A percentile compares a stretch with the other conserved stretches of the same genome.
phyloP scores from a whole-genome alignment of 2,797 vertebrate species.

The Rhinichthys osculus region DNA sequence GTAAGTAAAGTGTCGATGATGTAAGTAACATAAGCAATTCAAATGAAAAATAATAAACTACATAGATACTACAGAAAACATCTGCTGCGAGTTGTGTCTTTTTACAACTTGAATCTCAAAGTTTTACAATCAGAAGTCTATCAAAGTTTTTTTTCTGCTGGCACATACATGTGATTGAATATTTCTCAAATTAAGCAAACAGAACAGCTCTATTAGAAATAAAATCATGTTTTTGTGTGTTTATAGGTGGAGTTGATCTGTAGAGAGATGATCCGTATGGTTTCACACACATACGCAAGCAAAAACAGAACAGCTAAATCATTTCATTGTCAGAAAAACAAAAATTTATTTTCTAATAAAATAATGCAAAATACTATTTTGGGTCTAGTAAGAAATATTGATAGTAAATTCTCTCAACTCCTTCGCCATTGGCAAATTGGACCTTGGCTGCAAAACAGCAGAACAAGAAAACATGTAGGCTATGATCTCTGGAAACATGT shows the following conservation, averaged over 20 bases:
- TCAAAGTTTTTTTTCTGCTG: background rate
- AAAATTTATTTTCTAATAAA: background rate
- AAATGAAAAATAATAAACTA: background rate
- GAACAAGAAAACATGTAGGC: background rate
- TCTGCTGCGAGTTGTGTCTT: background rate
- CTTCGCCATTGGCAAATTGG: background rate
- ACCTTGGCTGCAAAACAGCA: background rate
- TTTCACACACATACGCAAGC: background rate
- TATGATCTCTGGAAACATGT: too few relatives aligned
- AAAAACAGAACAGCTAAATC: background rate
- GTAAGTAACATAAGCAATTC: constrained; percentile 10
- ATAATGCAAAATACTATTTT: background rate
- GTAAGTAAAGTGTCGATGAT: background rate
- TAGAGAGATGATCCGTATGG: background rate
- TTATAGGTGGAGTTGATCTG: background rate
- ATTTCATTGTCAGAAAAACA: background rate
- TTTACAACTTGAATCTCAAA: background rate
- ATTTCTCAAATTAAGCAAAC: background rate
- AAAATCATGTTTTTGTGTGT: background rate
- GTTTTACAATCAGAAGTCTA: background rate
- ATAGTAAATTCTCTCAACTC: background rate
- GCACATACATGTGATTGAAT: background rate
- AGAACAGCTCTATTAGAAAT: background rate
- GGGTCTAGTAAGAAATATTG: background rate
- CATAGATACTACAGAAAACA: background rate